Base-by-base conservation (phyloP, 2,113 vertebrate genomes). In the Tympanuchus pallidicinctus region DNA sequence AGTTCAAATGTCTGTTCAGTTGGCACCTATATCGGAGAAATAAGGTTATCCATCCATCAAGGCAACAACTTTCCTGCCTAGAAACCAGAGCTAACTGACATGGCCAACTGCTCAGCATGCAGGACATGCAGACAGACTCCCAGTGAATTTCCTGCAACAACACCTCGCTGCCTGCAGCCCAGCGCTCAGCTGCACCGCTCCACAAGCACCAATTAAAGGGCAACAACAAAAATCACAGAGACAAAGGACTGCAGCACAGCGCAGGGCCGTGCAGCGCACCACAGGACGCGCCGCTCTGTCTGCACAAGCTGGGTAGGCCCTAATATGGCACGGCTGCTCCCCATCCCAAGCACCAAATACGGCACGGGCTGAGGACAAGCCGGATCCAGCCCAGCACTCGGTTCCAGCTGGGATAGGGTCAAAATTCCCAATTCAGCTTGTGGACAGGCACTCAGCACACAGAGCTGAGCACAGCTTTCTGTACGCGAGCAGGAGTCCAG, bases 261-360 rank as follows among this genome's bases (percentile, higher is more conserved):
- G 1, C 27, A 34, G 42, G 63, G 57, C 61, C 16, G 7, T 22
- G 61, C 17, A 30, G 20, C 16, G 14, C 64, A 76, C 65, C 42
- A 60, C 10, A 48, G 7, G 32, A 71, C 69, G 57, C 25, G 30
- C 54, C 1, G 8, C 10, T 70, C 2, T 36, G 86, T 61, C 67
- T 69, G 30, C 0, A 0, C 71, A 42, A 89, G 42, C 32, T 79
- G 10, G 5, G 5, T 0, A 14, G 36, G 48, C 34, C 64, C 36
- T 42, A 24, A 1, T 2, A 28, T 0, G 4, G 61, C 56, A 82
- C 4, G 4, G 74, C 34, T 19, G 3, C 43, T 67, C 43, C 65
- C 16, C 2, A 3, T 13, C 22, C 30, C 56, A 20, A 54, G 36
- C 5, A n/a, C 28, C 5, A 0, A 72, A 60, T 20, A 13, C 0